phyloP scores from a whole-genome alignment of 2,797 vertebrate species.

The Sebastes steindachneri region DNA sequence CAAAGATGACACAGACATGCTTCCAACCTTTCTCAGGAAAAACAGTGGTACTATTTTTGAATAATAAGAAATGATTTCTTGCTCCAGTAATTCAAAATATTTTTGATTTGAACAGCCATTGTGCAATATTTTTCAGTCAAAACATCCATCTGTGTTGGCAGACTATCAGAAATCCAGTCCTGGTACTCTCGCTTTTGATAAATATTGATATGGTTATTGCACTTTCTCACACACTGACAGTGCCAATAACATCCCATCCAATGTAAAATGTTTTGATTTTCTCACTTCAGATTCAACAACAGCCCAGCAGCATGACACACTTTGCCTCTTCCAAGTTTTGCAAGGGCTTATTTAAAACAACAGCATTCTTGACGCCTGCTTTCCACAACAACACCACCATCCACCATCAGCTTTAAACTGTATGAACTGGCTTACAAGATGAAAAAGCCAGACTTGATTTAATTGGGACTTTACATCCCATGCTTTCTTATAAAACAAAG shows the following conservation, averaged over 20 bases:
- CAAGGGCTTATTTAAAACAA: neutral
- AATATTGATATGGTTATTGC: neutral
- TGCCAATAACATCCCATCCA: neutral
- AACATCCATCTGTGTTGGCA: constrained; percentile 6
- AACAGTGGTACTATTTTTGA: neutral
- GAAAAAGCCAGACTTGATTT: constrained; percentile 36
- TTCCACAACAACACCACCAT: neutral
- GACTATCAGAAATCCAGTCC: neutral
- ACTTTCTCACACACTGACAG: neutral
- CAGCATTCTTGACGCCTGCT: neutral
- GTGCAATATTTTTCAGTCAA: neutral
- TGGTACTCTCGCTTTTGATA: neutral
- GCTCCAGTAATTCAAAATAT: neutral
- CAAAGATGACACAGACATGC: neutral
- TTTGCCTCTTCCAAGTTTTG: neutral
- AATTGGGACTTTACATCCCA: constrained; percentile 4
- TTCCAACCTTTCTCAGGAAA: neutral
- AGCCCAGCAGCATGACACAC: neutral
- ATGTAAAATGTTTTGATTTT: neutral
- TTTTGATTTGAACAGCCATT: neutral
- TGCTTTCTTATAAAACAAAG: constrained; percentile 25
- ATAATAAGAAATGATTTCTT: neutral
- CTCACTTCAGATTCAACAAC: neutral
- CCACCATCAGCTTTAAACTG: neutral
- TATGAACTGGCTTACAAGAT: neutral